Evolutionary conservation across 2,113 vertebrate species (phyloP).

Genomic region (Phalacrocorax brasilianus): DNA sequence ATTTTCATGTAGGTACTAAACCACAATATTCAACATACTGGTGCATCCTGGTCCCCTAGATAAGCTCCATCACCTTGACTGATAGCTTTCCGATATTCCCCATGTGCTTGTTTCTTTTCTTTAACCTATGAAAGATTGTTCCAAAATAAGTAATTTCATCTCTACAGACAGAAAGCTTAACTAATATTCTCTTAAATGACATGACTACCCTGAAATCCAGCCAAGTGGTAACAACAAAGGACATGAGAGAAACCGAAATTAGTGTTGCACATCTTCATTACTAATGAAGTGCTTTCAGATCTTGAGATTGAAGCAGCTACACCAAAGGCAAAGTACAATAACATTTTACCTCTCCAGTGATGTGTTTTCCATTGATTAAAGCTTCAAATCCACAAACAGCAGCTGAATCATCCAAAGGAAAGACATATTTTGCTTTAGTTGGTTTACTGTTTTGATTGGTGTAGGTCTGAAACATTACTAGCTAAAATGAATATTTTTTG

Average conservation of each 20-base stretch:
- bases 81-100: slow-evolving; percentile 81
- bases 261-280: neutral
- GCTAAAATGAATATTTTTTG: slow-evolving; percentile 58
- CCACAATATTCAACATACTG: slow-evolving; percentile 56
- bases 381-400: slow-evolving; percentile 91
- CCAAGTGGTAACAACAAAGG: neutral
- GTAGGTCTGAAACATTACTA: slow-evolving; percentile 87
- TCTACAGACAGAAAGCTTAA: neutral
- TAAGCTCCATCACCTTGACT: slow-evolving; percentile 84
- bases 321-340: neutral
- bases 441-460: slow-evolving; percentile 75
- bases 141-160: neutral
- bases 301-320: neutral
- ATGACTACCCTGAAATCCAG: neutral
- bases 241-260: neutral
- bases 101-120: slow-evolving; percentile 82
- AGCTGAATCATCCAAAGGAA: slow-evolving; percentile 85
- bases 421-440: slow-evolving; percentile 89
- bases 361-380: slow-evolving; percentile 88
- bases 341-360: slow-evolving; percentile 83
- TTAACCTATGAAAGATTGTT: slow-evolving; percentile 77
- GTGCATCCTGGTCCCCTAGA: slow-evolving; percentile 87
- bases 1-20: neutral
- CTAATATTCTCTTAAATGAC: neutral
- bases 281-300: neutral